Evolutionary conservation across 1,140 invertebrate genomes (phyloP).

Genomic region (Halictus rubicundus): DNA sequence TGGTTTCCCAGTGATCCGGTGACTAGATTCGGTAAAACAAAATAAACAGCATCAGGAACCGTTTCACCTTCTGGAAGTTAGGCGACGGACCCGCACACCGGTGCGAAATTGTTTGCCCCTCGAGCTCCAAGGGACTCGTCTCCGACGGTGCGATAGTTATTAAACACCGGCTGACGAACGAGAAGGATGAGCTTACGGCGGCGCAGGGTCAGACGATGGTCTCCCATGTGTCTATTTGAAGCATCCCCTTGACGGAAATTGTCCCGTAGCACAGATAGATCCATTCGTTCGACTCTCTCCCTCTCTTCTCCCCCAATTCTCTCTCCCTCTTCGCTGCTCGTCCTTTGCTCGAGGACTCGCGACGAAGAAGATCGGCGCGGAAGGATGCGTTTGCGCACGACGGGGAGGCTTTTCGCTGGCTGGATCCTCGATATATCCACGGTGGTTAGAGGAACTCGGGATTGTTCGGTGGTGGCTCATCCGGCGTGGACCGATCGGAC

Average conservation of each 20-base stretch:
- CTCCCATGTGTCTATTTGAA: conserved; percentile 23
- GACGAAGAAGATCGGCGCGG: conserved; percentile 46
- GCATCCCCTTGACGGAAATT: conserved; percentile 33
- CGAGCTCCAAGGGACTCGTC: background rate
- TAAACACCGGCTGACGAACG: background rate
- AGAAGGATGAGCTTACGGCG: conserved; percentile 9
- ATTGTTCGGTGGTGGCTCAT: conserved; percentile 58
- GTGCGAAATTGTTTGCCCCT: background rate
- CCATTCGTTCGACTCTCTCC: background rate
- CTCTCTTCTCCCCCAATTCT: background rate
- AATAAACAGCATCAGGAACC: no score
- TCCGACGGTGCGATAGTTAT: background rate
- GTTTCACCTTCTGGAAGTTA: no score
- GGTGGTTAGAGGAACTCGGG: conserved; percentile 38
- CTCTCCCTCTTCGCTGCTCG: background rate
- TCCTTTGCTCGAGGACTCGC: conserved; percentile 40
- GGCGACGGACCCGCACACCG: no score
- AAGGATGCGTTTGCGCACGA: conserved; percentile 64
- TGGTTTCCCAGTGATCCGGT: no score
- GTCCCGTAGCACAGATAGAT: conserved; percentile 8
- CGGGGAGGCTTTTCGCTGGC: conserved; percentile 48
- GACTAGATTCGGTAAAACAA: no score
- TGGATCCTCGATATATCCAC: conserved; percentile 53
- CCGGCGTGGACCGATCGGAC: conserved; percentile 32
- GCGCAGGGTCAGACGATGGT: background rate